Evolutionary conservation across 2,797 vertebrate species (phyloP).

Genomic region (Hozukius guyotensis): DNA sequence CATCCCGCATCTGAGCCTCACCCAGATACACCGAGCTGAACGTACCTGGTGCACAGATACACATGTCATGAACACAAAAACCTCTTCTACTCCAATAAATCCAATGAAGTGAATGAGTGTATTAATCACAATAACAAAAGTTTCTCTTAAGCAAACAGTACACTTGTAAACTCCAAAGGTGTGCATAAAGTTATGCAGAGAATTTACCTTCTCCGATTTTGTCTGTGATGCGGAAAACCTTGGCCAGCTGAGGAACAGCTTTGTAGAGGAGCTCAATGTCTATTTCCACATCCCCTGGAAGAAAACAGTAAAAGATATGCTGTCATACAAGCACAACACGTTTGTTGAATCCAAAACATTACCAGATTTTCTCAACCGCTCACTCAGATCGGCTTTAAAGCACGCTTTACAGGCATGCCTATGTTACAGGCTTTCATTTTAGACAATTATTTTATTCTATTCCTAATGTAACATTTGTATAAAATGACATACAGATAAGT

Average conservation of each 20-base stretch:
- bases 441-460: neutral
- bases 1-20: slow-evolving; percentile 87
- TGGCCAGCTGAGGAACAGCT: slow-evolving; percentile 91
- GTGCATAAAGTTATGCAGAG: no score
- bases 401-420: neutral
- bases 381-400: neutral
- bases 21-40: slow-evolving; percentile 98
- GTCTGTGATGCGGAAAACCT: slow-evolving; percentile 89
- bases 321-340: neutral
- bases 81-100: neutral
- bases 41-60: slow-evolving; percentile 85
- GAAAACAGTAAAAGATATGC: slow-evolving; percentile 8
- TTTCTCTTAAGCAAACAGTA: neutral
- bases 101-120: neutral
- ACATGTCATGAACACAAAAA: neutral
- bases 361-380: neutral
- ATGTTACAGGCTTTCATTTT: neutral
- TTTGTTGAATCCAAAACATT: neutral
- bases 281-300: slow-evolving; percentile 83
- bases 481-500: neutral
- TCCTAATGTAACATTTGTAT: neutral
- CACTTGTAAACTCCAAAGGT: neutral
- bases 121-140: neutral
- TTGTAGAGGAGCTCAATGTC: slow-evolving; percentile 92
- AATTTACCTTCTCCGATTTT: slow-evolving; percentile 96